phyloP scores from a whole-genome alignment of 2,888 invertebrate genomes.

The Hoplodrina ambigua region DNA sequence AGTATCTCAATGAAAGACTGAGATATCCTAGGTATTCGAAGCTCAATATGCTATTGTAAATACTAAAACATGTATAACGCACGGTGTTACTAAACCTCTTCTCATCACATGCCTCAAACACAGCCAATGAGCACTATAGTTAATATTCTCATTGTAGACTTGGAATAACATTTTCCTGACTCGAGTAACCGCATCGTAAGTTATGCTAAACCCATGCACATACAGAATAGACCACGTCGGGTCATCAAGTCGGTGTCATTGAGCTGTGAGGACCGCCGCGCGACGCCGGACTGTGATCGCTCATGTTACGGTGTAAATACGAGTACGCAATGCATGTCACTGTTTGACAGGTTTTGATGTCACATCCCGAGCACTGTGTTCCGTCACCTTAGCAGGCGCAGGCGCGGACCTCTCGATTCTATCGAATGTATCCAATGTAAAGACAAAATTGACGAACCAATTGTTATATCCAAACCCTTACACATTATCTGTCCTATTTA shows the following conservation, averaged over 20 bases:
- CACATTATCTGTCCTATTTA: slow-evolving; percentile 48
- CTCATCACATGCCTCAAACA: slow-evolving; percentile 90
- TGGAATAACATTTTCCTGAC: slow-evolving; percentile 89
- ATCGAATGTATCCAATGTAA: slow-evolving; percentile 56
- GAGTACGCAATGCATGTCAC: slow-evolving; percentile 90
- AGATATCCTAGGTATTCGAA: slow-evolving; percentile 72
- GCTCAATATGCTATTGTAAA: slow-evolving; percentile 84
- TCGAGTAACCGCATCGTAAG: slow-evolving; percentile 89
- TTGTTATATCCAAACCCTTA: slow-evolving; percentile 43
- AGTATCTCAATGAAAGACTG: slow-evolving; percentile 80
- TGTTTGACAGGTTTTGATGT: slow-evolving; percentile 90
- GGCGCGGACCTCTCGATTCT: slow-evolving; percentile 76
- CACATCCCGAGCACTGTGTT: slow-evolving; percentile 90
- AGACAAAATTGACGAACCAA: slow-evolving; percentile 53
- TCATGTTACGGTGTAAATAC: slow-evolving; percentile 86
- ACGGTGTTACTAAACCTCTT: slow-evolving; percentile 90
- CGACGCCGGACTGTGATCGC: slow-evolving; percentile 74
- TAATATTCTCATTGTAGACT: slow-evolving; percentile 89
- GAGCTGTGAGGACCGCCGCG: slow-evolving; percentile 69
- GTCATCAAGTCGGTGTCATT: slow-evolving; percentile 75
- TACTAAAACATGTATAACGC: slow-evolving; percentile 87
- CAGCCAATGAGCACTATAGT: slow-evolving; percentile 90
- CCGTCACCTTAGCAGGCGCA: slow-evolving; percentile 87
- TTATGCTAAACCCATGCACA: slow-evolving; percentile 90
- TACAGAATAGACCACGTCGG: slow-evolving; percentile 82